phyloP scores from a whole-genome alignment of 2,113 vertebrate genomes.

The Melierax canorus region DNA sequence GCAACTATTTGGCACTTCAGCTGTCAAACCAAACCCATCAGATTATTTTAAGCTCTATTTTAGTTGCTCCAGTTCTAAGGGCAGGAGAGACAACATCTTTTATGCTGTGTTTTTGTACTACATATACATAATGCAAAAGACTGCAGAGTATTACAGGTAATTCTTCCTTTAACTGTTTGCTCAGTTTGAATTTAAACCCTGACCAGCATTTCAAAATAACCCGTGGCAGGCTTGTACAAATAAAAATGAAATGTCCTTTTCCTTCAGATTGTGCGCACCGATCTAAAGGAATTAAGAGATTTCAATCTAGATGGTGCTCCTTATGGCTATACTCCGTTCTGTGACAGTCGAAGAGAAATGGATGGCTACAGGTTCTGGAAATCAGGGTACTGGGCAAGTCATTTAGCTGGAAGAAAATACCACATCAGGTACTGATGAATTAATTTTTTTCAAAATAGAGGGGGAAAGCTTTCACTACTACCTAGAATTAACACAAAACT shows the following conservation, averaged over 20 bases:
- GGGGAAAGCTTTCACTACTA: not conserved
- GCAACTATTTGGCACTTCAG: not conserved
- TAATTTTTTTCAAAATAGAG: not conserved
- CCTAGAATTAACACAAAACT: not conserved
- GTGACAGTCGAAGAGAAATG: constrained; percentile 95
- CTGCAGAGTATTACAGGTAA: not conserved
- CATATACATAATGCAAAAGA: not conserved
- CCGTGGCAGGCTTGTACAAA: not conserved
- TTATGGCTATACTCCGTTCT: constrained; percentile 97
- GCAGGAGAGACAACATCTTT: not conserved
- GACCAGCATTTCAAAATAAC: not conserved
- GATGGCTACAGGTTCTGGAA: constrained; percentile 99
- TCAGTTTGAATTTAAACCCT: not conserved
- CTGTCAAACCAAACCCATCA: not conserved
- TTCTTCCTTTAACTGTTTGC: not conserved
- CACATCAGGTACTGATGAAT: constrained; percentile 89
- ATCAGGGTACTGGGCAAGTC: constrained; percentile 97
- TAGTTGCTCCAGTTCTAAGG: not conserved
- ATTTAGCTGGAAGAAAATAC: constrained; percentile 93
- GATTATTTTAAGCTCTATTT: not conserved
- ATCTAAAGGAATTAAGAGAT: constrained; percentile 93
- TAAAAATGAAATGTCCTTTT: not conserved
- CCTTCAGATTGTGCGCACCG: constrained; percentile 91
- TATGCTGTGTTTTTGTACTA: not conserved
- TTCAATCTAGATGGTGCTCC: constrained; percentile 94